Evolutionary conservation across 2,113 vertebrate species (phyloP).

Genomic region (Ptychochromis oligacanthus): DNA sequence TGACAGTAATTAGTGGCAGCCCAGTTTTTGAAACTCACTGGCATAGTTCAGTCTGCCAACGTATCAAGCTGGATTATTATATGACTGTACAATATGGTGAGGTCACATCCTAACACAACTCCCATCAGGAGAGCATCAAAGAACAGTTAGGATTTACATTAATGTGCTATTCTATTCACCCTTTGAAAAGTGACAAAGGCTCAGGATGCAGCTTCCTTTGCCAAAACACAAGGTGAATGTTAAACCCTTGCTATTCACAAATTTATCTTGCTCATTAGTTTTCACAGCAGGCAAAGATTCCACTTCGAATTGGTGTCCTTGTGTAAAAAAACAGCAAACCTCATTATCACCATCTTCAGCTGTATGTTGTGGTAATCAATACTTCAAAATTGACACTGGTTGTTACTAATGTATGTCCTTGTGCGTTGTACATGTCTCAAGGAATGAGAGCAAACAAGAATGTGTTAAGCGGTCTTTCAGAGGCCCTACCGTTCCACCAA

Average conservation of each 20-base stretch:
- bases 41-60: neutral
- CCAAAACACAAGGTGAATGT: neutral
- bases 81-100: neutral
- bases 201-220: neutral
- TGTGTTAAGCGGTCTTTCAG: neutral
- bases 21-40: neutral
- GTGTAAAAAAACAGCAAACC: no score
- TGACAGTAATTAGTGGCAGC: neutral
- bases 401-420: neutral
- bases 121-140: neutral
- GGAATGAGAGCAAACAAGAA: neutral
- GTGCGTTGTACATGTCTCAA: neutral
- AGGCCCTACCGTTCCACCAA: neutral
- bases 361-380: neutral
- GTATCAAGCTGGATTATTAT: neutral
- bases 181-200: accelerated
- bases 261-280: neutral
- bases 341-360: no score
- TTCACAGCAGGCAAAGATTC: neutral
- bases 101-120: neutral
- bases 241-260: neutral
- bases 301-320: accelerated
- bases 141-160: neutral
- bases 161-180: neutral
- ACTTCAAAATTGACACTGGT: neutral